Base-by-base conservation (phyloP, 2,113 vertebrate species). In the Oncorhynchus keta region DNA sequence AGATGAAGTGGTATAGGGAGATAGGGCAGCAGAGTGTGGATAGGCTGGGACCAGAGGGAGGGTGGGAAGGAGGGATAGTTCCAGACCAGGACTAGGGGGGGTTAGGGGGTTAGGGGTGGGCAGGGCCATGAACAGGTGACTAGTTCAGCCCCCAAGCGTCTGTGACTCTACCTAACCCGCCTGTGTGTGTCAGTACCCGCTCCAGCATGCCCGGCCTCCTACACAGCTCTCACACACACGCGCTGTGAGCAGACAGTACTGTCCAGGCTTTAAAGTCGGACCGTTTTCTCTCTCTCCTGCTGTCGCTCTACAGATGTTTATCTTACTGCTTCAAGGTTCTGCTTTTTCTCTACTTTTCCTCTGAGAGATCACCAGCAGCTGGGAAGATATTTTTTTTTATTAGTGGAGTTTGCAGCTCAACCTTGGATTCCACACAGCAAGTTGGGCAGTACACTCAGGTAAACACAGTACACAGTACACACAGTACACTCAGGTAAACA, bases 401-500 rank as follows among this genome's bases (percentile, higher is more conserved):
- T 72, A 70, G 76, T 74, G 85, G 70, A 90, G 74, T 83, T 76
- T 78, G 16, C 78, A 87, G 67, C 80, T 83, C 89, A 93, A 90
- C 89, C 85, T 91, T 94, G 93, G 93, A 93, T 91, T 89, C 91
- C 90, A 89, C 86, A 87, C 85, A 89, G 86, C 88, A 91, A 86
- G 84, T 66, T 62, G 91, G 92, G 89, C 89, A 91, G 84, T 84
- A 92, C 76, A 90, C 61, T 3, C 61, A 64, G 24, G 24, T 64
- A 24, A 64, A 65, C 26, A 13, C 13, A 67, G 13, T 30, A 32
- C 5, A 32, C 32, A 5, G 30, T 32, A 32, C 4, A 30, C 30
- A 30, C 30, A 30, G 30, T 32, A 32, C 30, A 32, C 30, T 32
- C 30, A 32, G 30, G 30, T 30, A 30, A 30, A 30, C 30, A 4